These are phyloP conservation scores for Brachymystax lenok DNA, from an alignment of 2,797 vertebrate species.

Conservation along the genomic window DNA sequence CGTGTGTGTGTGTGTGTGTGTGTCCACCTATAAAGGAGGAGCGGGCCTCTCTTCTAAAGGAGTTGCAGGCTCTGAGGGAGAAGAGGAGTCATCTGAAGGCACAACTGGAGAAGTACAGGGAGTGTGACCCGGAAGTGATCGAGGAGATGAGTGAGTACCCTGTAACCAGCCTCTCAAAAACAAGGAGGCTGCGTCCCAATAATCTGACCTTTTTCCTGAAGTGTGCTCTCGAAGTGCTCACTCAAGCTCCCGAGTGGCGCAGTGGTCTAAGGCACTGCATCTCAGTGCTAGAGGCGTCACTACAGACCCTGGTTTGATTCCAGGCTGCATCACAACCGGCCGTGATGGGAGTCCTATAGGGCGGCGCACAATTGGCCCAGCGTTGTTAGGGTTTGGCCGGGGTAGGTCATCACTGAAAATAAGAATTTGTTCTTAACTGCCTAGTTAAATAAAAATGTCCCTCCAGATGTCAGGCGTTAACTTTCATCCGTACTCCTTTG, in stretches of 20 bases:
- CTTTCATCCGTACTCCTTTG: background rate
- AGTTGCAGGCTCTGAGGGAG: constrained; percentile 79
- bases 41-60: constrained; percentile 76
- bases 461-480: background rate
- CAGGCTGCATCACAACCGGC: too few species aligned
- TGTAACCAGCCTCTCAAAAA: background rate
- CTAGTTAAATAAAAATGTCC: too few species aligned
- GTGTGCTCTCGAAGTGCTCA: background rate
- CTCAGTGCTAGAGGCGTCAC: too few species aligned
- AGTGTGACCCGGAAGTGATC: constrained; percentile 92
- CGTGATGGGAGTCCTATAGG: too few species aligned
- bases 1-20: constrained; percentile 12
- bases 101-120: constrained; percentile 89
- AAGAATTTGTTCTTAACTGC: too few species aligned
- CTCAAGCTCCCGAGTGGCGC: too few species aligned
- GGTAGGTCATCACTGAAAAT: too few species aligned
- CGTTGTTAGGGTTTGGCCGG: too few species aligned
- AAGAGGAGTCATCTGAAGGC: constrained; percentile 77
- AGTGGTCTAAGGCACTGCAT: too few species aligned
- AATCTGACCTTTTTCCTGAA: background rate
- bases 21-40: constrained; percentile 75
- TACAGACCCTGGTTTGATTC: too few species aligned
- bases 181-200: background rate
- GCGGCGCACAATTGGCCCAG: too few species aligned
- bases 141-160: constrained; percentile 91